These are phyloP conservation scores for Chamaea fasciata DNA, from an alignment of 2,113 vertebrate species.

Conservation along the genomic window DNA sequence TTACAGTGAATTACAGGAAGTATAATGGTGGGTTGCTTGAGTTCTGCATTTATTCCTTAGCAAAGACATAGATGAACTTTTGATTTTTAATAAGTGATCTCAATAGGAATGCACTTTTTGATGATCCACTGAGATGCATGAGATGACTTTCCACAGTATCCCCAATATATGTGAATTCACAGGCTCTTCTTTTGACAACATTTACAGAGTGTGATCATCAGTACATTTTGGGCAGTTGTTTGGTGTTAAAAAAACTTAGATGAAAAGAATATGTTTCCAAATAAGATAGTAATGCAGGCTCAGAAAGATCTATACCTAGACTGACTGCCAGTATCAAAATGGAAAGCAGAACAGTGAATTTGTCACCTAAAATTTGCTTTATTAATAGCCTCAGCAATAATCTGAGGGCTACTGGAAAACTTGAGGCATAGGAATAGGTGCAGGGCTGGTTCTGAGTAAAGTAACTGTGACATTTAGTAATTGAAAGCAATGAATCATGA, in stretches of 20 bases:
- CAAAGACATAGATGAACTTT: background rate
- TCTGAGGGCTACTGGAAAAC: background rate
- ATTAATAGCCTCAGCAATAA: background rate
- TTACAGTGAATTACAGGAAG: background rate
- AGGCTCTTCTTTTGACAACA: background rate
- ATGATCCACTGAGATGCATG: background rate
- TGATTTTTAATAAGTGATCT: background rate
- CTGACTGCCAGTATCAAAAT: background rate
- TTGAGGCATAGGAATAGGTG: background rate
- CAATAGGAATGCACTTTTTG: background rate
- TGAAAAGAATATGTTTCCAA: background rate
- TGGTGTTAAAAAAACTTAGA: background rate
- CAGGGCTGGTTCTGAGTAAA: background rate
- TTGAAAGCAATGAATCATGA: conserved; percentile 37
- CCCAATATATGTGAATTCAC: background rate
- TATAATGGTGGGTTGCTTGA: background rate
- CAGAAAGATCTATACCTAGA: background rate
- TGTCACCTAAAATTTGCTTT: background rate
- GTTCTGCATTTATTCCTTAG: background rate
- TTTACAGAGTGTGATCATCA: background rate
- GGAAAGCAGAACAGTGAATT: background rate
- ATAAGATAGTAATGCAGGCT: background rate
- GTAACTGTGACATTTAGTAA: conserved; percentile 11
- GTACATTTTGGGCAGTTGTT: background rate
- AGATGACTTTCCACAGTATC: background rate